Percentiles rank a stretch among this genome's conserved stretches.
Evolutionary conservation across 2,797 vertebrate genomes (phyloP).

Genomic region (Meda fulgida): DNA sequence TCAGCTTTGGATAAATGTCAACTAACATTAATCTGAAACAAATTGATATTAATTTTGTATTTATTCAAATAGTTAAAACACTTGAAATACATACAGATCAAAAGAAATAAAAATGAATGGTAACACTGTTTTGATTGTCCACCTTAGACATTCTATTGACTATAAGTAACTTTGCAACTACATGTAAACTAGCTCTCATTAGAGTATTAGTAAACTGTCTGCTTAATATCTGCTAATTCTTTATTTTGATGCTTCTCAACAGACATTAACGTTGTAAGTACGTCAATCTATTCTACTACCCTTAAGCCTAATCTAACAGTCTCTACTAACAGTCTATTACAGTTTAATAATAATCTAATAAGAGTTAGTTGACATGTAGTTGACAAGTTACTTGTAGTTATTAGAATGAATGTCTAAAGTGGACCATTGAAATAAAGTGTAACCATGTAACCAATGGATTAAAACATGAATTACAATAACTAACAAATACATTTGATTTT

Average conservation of each 20-base stretch:
- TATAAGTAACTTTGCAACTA: neutral
- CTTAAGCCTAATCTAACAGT: neutral
- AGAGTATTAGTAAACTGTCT: neutral
- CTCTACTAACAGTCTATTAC: neutral
- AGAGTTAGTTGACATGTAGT: neutral
- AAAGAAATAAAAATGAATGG: conserved; percentile 2
- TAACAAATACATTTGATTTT: neutral
- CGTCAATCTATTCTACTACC: neutral
- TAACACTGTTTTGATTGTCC: neutral
- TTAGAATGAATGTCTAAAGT: neutral
- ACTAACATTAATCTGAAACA: neutral
- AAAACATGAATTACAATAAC: conserved; percentile 8
- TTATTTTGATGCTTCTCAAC: neutral
- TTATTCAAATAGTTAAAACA: conserved; percentile 3
- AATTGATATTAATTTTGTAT: neutral
- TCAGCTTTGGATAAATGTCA: neutral
- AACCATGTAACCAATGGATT: neutral
- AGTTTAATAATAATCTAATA: neutral
- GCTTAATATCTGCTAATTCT: neutral
- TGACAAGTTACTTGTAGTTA: neutral
- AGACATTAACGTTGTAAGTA: neutral
- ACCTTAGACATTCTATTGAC: neutral
- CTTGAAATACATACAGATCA: conserved; percentile 14
- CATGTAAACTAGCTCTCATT: neutral
- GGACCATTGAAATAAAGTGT: neutral